Evolutionary conservation across 2,888 invertebrate genomes (phyloP).

Genomic region (Andrena dorsata): DNA sequence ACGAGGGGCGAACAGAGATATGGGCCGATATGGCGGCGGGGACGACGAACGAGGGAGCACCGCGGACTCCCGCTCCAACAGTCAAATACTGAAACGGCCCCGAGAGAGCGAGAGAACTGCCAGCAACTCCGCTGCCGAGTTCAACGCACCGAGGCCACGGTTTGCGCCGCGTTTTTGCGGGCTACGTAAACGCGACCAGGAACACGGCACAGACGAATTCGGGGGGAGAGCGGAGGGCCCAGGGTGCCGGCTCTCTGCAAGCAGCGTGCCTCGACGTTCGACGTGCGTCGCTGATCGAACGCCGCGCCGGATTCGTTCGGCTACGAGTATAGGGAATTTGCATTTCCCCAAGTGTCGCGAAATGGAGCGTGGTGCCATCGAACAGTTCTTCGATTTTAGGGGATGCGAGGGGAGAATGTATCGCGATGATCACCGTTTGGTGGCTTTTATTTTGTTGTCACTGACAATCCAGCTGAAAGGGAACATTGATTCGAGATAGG

Average conservation of each 20-base stretch:
- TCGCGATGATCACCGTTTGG: background rate
- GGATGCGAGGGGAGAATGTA: background rate
- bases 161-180: conserved; percentile 64
- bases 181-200: conserved; percentile 42
- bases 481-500: no score
- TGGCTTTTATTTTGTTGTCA: background rate
- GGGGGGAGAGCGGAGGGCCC: conserved; percentile 4
- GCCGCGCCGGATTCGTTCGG: background rate
- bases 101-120: conserved; percentile 70
- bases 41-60: conserved; percentile 15
- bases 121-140: conserved; percentile 75
- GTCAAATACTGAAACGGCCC: conserved; percentile 83
- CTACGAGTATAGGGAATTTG: conserved; percentile 19
- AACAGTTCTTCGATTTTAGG: background rate
- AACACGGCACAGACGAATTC: conserved; percentile 17
- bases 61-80: conserved; percentile 74
- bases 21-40: conserved; percentile 2
- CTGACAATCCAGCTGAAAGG: no score
- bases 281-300: background rate
- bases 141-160: conserved; percentile 78
- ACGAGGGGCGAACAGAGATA: conserved; percentile 19
- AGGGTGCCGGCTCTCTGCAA: conserved; percentile 4
- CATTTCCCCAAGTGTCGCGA: conserved; percentile 13
- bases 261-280: background rate
- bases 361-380: conserved; percentile 15